Evolutionary conservation across 2,888 invertebrate genomes (phyloP).

Genomic region (Sinodicranocentrus sp.): DNA sequence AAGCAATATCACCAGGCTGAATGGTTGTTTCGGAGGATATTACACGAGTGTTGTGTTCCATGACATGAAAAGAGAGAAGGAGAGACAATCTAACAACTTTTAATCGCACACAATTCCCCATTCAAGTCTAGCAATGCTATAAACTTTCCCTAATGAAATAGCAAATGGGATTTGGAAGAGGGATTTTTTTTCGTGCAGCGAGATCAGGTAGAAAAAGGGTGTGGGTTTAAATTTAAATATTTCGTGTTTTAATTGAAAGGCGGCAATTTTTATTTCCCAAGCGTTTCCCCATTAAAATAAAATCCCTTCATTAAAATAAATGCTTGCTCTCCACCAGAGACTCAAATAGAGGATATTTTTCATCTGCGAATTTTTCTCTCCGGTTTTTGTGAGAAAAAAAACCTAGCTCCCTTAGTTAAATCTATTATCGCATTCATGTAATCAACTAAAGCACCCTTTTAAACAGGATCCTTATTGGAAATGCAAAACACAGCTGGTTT

Average conservation of each 20-base stretch:
- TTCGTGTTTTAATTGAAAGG: neutral
- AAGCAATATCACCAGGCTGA: neutral
- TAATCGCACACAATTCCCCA: constrained; percentile 50
- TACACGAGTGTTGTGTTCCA: constrained; percentile 32
- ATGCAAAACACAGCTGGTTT: constrained; percentile 47
- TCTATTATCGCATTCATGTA: constrained; percentile 60
- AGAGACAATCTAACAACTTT: constrained; percentile 36
- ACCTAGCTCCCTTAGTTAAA: constrained; percentile 14
- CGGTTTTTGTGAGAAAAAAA: constrained; percentile 16
- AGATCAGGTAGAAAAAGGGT: too few relatives aligned
- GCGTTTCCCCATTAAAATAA: too few relatives aligned
- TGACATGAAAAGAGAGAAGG: neutral
- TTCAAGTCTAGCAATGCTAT: too few relatives aligned
- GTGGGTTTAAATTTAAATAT: neutral
- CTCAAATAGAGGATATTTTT: constrained; percentile 11
- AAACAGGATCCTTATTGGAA: constrained; percentile 54
- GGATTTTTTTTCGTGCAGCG: too few relatives aligned
- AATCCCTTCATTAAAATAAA: constrained; percentile 44
- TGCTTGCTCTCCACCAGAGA: too few relatives aligned
- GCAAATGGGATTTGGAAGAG: too few relatives aligned
- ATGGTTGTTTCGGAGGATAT: constrained; percentile 37
- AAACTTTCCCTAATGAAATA: too few relatives aligned
- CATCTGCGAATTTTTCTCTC: constrained; percentile 12
- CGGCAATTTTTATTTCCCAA: too few relatives aligned
- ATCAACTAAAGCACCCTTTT: constrained; percentile 29